A percentile compares a stretch with the other conserved stretches of the same genome.
Conservation (phyloP, 92 coral and sea anemone genomes). For the Palythoa grandis region DNA sequence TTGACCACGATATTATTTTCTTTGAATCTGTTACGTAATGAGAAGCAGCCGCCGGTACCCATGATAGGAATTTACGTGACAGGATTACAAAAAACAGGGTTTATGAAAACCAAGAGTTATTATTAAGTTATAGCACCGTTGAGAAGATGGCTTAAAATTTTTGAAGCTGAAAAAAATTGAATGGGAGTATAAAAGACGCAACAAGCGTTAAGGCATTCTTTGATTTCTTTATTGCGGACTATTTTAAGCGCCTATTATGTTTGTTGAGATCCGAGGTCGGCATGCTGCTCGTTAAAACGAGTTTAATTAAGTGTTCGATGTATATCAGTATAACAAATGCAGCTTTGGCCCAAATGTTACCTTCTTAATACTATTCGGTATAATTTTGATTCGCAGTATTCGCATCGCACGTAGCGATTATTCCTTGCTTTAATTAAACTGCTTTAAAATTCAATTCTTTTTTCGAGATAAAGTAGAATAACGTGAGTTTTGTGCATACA, state of each 20-base stretch:
- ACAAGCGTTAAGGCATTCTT: not conserved
- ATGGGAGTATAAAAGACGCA: not conserved
- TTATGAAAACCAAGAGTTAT: not conserved
- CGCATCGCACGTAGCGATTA: too few relatives aligned
- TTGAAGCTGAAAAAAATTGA: not conserved
- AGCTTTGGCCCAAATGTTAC: not conserved
- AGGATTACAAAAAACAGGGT: not conserved
- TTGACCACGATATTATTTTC: not conserved
- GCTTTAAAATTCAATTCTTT: too few relatives aligned
- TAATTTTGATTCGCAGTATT: too few relatives aligned
- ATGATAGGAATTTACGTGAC: not conserved
- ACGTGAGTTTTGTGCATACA: too few relatives aligned
- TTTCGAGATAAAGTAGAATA: too few relatives aligned
- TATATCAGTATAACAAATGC: not conserved
- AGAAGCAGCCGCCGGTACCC: not conserved
- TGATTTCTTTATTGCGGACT: not conserved
- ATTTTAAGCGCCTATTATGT: slow-evolving; percentile 5
- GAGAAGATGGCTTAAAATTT: not conserved
- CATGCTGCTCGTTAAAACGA: not conserved
- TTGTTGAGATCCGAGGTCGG: slow-evolving; percentile 1
- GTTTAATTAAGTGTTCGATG: not conserved
- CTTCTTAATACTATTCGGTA: too few relatives aligned
- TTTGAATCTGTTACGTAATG: not conserved
- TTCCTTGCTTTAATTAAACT: too few relatives aligned
- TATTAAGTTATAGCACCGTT: not conserved